Evolutionary conservation across 2,888 invertebrate species (phyloP).

Genomic region (Odontothrips loti): DNA sequence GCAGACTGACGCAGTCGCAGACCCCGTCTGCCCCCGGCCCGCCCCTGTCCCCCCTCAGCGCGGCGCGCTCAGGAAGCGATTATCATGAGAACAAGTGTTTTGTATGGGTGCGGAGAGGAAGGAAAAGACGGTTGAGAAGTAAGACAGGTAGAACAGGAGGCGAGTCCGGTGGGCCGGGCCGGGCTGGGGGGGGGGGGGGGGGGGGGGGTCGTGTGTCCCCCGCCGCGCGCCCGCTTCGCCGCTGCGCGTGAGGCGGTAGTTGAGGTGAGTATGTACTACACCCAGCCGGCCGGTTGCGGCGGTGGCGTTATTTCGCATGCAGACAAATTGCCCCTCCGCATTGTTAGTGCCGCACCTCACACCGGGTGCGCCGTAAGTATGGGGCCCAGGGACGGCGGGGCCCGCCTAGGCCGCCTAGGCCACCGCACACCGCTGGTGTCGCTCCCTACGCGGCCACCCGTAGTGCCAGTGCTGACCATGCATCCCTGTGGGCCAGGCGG

Average conservation of each 20-base stretch:
- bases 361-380: neutral
- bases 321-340: neutral
- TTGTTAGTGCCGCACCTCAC: neutral
- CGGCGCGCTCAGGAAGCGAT: conserved; percentile 19
- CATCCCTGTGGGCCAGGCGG: no score
- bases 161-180: neutral
- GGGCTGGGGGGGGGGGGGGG: neutral
- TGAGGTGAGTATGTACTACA: no score
- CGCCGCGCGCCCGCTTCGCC: neutral
- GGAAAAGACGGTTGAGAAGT: conserved; percentile 12
- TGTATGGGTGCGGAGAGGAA: conserved; percentile 24
- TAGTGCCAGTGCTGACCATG: no score
- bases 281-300: neutral
- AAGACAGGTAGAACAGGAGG: conserved; percentile 3
- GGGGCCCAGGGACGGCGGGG: no score
- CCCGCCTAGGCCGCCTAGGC: no score
- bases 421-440: no score
- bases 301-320: conserved; percentile 12
- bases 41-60: neutral
- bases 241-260: no score
- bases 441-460: no score
- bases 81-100: conserved; percentile 26
- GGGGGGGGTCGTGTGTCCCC: neutral
- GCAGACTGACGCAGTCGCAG: neutral
- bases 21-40: neutral